Base-by-base conservation (phyloP, 2,888 invertebrate genomes). In the Ophion costatus region DNA sequence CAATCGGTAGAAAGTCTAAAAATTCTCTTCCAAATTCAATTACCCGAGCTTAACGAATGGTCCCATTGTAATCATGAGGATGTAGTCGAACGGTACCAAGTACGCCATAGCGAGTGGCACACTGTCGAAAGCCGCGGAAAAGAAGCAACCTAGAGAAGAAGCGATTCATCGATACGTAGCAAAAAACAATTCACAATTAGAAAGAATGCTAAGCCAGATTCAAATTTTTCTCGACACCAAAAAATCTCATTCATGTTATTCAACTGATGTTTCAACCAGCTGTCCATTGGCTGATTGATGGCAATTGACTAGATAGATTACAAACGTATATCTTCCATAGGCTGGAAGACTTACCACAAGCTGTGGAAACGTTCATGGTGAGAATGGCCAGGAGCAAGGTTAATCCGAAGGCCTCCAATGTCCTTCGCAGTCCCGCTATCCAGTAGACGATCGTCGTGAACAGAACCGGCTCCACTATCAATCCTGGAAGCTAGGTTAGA, bases 21-120 rank as follows among this genome's bases (percentile, higher is more conserved):
- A 14, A 42, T 45, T n/a, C 14, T 11, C 2, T 11, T 42, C 17
- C 0, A 10, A 57, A 67, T 42, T 57, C 57, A 80, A 85, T 91
- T 94, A 98, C 98, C 96, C 96, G 86, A 98, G 94, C 94, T 96
- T 97, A 70, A 98, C 95, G 92, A 98, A 98, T 61, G 97, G 95
- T 33, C 98, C 98, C 75, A 98, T 98, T 1, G 97, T 97, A 89
- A 98, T 96, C 97, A 98, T 97, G 81, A 98, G 95, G 11, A 97
- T 94, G 90, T 97, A 97, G 94, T 98, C 98, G 90, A 98, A 97
- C 0, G 98, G 98, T 85, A 98, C 97, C 75, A 98, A 94, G 92
- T 97, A 97, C 0, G 97, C 96, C 95, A 98, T 97, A 0, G 97
- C 97, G 69, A 96, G 91, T 0, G 97, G 96, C 90, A 97, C 96